These are phyloP conservation scores for Pseudotriccus pelzelni DNA, from an alignment of 2,797 vertebrate genomes.

Conservation along the genomic window DNA sequence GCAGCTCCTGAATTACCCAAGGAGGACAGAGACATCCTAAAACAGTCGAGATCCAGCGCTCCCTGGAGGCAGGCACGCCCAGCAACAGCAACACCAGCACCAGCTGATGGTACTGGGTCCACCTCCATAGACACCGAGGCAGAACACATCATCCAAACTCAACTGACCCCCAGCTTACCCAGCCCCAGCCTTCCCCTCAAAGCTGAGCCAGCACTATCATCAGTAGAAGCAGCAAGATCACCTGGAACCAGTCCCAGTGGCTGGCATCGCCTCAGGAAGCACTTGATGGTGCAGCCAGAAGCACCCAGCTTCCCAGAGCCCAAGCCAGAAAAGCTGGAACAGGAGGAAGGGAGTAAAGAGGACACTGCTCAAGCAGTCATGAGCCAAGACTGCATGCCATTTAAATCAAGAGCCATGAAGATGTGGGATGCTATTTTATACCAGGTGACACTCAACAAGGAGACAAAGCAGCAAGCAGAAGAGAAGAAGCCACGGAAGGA, in stretches of 20 bases:
- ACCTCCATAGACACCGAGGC: not conserved
- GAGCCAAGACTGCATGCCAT: constrained; percentile 17
- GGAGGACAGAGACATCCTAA: not conserved
- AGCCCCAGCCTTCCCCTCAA: not conserved
- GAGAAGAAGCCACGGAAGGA: constrained; percentile 59
- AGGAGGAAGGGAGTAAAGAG: not conserved
- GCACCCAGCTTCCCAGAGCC: constrained; percentile 64
- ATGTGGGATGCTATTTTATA: constrained; percentile 96
- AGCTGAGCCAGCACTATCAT: not conserved
- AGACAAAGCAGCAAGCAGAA: constrained; percentile 72
- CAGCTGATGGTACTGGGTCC: not conserved
- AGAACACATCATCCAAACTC: not conserved
- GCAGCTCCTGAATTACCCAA: not conserved
- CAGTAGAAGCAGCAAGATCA: not conserved
- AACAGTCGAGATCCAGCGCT: not conserved
- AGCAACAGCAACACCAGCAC: not conserved
- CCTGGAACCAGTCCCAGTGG: constrained; percentile 78
- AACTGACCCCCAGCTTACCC: not conserved
- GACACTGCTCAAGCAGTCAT: not conserved
- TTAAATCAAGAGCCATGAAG: constrained; percentile 79
- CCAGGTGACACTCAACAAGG: constrained; percentile 85
- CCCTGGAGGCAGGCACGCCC: not conserved
- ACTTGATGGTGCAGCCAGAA: constrained; percentile 85
- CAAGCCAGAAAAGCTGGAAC: not conserved
- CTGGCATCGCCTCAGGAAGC: constrained; percentile 90